phyloP scores from a whole-genome alignment of 2,888 invertebrate genomes.

The Epinotia bilunana region DNA sequence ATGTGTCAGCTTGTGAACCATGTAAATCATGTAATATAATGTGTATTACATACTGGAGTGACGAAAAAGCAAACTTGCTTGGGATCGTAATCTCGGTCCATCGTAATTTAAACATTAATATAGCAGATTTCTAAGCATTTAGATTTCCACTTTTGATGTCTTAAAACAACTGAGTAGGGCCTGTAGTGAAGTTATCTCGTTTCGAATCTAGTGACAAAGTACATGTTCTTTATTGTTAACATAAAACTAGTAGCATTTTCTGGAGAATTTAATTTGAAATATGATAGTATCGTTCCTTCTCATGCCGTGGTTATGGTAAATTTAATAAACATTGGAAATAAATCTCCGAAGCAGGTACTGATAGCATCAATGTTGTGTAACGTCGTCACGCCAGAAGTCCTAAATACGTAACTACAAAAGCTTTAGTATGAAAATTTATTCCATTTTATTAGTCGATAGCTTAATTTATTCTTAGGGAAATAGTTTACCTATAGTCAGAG shows the following conservation, averaged over 20 bases:
- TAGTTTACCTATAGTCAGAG: conserved; percentile 82
- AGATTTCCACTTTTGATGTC: conserved; percentile 41
- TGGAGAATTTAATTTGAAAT: conserved; percentile 33
- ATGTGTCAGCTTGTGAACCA: conserved; percentile 53
- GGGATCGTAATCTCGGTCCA: conserved; percentile 9
- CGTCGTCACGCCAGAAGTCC: conserved; percentile 64
- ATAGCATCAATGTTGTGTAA: conserved; percentile 50
- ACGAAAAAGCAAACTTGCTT: conserved; percentile 35
- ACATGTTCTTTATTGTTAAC: conserved; percentile 30
- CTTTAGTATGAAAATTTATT: conserved; percentile 80
- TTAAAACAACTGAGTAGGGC: conserved; percentile 36
- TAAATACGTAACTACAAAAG: conserved; percentile 82
- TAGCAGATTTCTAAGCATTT: conserved; percentile 35
- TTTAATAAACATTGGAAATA: conserved; percentile 39
- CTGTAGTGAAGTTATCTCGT: conserved; percentile 37
- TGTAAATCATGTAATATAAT: conserved; percentile 43
- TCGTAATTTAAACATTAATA: conserved; percentile 35
- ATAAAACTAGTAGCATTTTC: conserved; percentile 41
- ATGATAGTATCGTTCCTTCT: conserved; percentile 35
- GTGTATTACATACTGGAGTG: conserved; percentile 49
- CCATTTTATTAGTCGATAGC: conserved; percentile 83
- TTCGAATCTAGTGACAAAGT: conserved; percentile 37
- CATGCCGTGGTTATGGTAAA: conserved; percentile 34
- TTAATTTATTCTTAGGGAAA: conserved; percentile 82
- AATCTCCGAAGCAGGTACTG: conserved; percentile 22